Evolutionary conservation across 2,113 vertebrate species (phyloP), one percentile per base, ranked within the genome.

Genomic region (Sebastes fasciatus): DNA sequence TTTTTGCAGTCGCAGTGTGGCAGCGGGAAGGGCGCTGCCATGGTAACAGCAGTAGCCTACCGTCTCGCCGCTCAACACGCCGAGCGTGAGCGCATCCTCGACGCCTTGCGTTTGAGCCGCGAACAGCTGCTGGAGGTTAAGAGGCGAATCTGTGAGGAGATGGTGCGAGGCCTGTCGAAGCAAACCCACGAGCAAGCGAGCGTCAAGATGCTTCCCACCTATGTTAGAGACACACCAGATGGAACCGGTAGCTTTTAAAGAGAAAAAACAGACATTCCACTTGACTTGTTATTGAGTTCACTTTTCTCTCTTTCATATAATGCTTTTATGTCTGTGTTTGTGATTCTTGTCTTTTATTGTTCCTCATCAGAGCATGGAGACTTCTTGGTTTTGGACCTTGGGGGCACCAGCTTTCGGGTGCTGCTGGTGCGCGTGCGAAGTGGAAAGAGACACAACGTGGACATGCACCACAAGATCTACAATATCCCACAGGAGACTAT

Each of bases 401-500:
- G 98, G 0, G 98, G 98, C 1, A 98, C 98, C 1, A 99, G 97
- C 69, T 99, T 99, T 95, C 96, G 98, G 0, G 98, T 99, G 88
- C 93, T 99, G 71, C 94, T 99, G 80, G 98, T 99, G 52, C 96
- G 95, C 0, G 94, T 99, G 43, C 94, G 95, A 43, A 96, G 94
- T 0, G 97, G 96, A 69, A 97, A 95, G 84, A 92, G 92, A 66
- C 96, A 94, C 0, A 96, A 94, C 0, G 98, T 98, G 6, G 97
- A 98, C 82, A 98, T 99, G 97, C 97, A 99, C 90, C 97, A 99
- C 80, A 99, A 99, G 95, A 99, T 99, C 95, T 99, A 99, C 88
- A 90, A 94, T 55, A 98, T 99, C 86, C 97, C 98, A 0, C 94
- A 96, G 88, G 98, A 99, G n/a, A 91, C 93, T 82, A 98, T 97